Percentiles rank a stretch among this genome's conserved stretches.
Evolutionary conservation across 2,888 invertebrate species (phyloP).

Genomic region (Mystacides longicornis): DNA sequence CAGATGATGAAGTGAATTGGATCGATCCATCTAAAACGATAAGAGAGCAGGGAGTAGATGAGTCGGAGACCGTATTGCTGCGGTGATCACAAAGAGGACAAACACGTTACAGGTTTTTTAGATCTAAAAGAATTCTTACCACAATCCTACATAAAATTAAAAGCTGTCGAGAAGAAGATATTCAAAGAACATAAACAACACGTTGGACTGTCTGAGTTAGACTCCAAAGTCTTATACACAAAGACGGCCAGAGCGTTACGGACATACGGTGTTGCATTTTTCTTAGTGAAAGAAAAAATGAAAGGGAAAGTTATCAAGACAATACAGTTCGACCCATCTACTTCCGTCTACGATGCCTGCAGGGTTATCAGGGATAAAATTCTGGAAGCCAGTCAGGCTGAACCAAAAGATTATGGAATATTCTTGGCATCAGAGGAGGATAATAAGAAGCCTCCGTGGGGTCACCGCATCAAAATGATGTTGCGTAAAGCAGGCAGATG

Average conservation of each 20-base stretch:
- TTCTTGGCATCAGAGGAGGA: no score
- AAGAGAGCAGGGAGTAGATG: conserved; percentile 94
- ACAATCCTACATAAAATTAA: conserved; percentile 89
- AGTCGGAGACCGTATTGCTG: conserved; percentile 84
- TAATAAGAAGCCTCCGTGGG: no score
- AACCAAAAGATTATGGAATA: no score
- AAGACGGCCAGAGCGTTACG: conserved; percentile 90
- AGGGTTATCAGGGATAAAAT: conserved; percentile 92
- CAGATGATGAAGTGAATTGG: conserved; percentile 99
- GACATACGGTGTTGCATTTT: conserved; percentile 99
- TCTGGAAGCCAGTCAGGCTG: conserved; percentile 79
- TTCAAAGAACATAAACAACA: conserved; percentile 87
- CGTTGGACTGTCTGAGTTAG: conserved; percentile 75
- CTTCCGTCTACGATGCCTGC: conserved; percentile 93
- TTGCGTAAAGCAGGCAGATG: no score
- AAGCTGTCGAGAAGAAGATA: conserved; percentile 94
- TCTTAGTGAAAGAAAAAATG: conserved; percentile 96
- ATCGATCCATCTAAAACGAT: conserved; percentile 97
- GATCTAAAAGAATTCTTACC: conserved; percentile 97
- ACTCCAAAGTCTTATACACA: conserved; percentile 96
- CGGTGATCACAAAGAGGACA: conserved; percentile 79
- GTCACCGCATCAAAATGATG: no score
- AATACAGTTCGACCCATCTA: conserved; percentile 95
- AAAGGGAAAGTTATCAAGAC: conserved; percentile 91
- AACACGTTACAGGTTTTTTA: conserved; percentile 88